Percentiles rank a stretch among this genome's conserved stretches.
Evolutionary conservation across 2,113 vertebrate genomes (phyloP).

Genomic region (Coreoperca whiteheadi): DNA sequence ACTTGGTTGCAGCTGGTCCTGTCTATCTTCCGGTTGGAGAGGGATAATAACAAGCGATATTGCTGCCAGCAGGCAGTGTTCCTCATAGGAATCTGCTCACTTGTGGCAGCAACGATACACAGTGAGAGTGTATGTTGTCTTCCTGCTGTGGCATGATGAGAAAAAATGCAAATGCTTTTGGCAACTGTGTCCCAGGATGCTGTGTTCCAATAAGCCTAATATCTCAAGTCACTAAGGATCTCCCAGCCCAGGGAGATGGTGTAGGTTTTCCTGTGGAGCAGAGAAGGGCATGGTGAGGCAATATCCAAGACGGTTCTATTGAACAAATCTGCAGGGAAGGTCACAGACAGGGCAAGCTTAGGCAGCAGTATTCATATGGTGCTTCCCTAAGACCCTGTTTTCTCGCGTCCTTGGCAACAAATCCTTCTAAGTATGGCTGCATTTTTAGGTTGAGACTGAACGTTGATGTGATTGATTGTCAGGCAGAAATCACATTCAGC

Average conservation of each 20-base stretch:
- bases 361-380: constrained; percentile 19
- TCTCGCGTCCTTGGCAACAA: constrained; percentile 26
- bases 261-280: constrained; percentile 25
- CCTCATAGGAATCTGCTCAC: constrained; percentile 41
- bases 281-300: background rate
- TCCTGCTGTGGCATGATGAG: constrained; percentile 61
- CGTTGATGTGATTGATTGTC: constrained; percentile 71
- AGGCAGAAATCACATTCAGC: constrained; percentile 66
- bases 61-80: constrained; percentile 60
- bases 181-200: constrained; percentile 40
- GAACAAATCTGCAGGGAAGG: constrained; percentile 59
- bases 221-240: constrained; percentile 33
- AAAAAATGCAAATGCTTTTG: constrained; percentile 65
- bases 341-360: constrained; percentile 17
- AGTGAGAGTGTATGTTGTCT: constrained; percentile 44
- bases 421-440: constrained; percentile 12
- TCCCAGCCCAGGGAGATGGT: constrained; percentile 10
- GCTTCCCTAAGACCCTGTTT: constrained; percentile 34
- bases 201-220: constrained; percentile 45
- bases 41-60: constrained; percentile 57
- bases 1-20: constrained; percentile 55
- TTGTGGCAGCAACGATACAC: constrained; percentile 44
- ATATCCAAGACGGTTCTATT: constrained; percentile 43
- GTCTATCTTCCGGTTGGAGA: constrained; percentile 55
- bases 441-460: constrained; percentile 30